Conservation (phyloP, 1,140 invertebrate genomes). For the Papilio glaucus region DNA sequence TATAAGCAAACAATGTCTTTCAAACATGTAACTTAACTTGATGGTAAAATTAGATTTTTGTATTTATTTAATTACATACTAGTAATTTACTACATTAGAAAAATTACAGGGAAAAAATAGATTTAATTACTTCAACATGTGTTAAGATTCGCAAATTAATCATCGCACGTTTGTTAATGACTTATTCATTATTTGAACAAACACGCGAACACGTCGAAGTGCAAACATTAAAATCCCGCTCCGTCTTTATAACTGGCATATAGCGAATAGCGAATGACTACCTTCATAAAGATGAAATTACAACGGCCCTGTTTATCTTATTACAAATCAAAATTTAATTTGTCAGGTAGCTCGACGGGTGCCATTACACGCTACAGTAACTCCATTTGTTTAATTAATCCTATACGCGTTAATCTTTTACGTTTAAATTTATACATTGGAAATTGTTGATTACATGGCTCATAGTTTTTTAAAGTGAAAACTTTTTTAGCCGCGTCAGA, state of each 20-base stretch:
- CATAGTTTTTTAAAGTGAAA: too few species aligned
- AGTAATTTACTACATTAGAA: too few species aligned
- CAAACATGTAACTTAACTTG: too few species aligned
- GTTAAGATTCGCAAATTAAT: constrained; percentile 25
- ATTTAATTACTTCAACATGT: neutral
- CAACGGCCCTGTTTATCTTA: constrained; percentile 59
- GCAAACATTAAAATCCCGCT: constrained; percentile 51
- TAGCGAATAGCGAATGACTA: constrained; percentile 57
- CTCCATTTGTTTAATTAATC: constrained; percentile 28
- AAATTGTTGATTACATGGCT: too few species aligned
- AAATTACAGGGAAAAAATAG: too few species aligned
- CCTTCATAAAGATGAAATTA: constrained; percentile 65
- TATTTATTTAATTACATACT: too few species aligned
- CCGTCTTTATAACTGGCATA: constrained; percentile 58
- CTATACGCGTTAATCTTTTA: constrained; percentile 25
- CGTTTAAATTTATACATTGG: constrained; percentile 5
- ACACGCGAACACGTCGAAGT: constrained; percentile 34
- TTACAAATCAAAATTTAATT: constrained; percentile 47
- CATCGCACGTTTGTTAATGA: constrained; percentile 20
- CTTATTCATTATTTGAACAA: constrained; percentile 30
- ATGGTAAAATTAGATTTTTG: too few species aligned
- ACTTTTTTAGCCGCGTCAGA: too few species aligned
- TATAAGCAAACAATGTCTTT: too few species aligned
- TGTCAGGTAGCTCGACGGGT: constrained; percentile 37
- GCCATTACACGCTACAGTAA: constrained; percentile 33